These are phyloP conservation scores for Erpetoichthys calabaricus DNA, from an alignment of 2,797 vertebrate species.

Conservation along the genomic window DNA sequence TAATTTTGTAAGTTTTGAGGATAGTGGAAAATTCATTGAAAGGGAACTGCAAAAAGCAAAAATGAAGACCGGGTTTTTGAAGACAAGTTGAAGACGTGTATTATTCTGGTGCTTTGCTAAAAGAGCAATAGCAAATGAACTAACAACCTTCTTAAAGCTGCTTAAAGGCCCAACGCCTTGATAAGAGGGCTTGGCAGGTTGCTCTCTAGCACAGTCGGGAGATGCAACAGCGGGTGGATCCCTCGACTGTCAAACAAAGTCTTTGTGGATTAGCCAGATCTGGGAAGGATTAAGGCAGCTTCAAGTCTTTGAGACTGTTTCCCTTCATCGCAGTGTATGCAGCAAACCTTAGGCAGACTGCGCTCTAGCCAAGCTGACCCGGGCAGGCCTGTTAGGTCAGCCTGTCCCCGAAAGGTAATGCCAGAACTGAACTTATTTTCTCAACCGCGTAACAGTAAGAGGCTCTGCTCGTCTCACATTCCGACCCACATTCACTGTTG, in stretches of 20 bases:
- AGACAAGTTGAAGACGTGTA: slow-evolving; percentile 18
- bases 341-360: slow-evolving; percentile 48
- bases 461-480: too few species aligned
- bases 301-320: slow-evolving; percentile 44
- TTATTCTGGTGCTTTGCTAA: slow-evolving; percentile 12
- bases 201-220: slow-evolving; percentile 17
- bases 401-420: too few species aligned
- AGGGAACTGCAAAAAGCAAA: slow-evolving; percentile 17
- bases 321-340: slow-evolving; percentile 42
- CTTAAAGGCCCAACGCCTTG: slow-evolving; percentile 10
- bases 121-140: slow-evolving; percentile 16
- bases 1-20: too few species aligned
- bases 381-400: slow-evolving; percentile 4
- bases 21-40: too few species aligned
- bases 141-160: slow-evolving; percentile 16
- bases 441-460: too few species aligned
- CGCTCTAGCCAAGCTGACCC: slow-evolving; percentile 17
- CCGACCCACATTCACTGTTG: too few species aligned
- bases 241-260: slow-evolving; percentile 45
- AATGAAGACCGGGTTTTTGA: slow-evolving; percentile 2
- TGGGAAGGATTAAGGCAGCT: slow-evolving; percentile 55
- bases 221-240: slow-evolving; percentile 37
- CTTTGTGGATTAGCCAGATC: slow-evolving; percentile 45
- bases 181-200: slow-evolving; percentile 26
- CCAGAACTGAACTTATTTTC: too few species aligned